Evolutionary conservation across 2,888 invertebrate species (phyloP).

Genomic region (Sturmia bella): DNA sequence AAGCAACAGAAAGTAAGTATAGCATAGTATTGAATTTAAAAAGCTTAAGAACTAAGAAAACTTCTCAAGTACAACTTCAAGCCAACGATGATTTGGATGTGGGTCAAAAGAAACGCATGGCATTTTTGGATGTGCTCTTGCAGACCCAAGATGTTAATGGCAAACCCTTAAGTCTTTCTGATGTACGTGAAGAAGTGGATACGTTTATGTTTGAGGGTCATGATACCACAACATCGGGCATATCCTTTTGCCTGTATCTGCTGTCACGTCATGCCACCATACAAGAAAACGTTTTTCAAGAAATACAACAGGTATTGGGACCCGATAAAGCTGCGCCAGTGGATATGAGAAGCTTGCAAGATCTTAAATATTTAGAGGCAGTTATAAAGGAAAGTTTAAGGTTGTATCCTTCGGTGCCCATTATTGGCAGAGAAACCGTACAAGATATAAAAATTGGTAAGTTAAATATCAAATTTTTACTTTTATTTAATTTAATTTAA

Average conservation of each 20-base stretch:
- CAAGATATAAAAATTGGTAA: conserved; percentile 84
- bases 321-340: conserved; percentile 71
- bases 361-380: conserved; percentile 83
- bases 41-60: background rate
- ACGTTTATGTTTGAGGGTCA: conserved; percentile 85
- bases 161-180: conserved; percentile 83
- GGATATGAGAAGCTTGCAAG: conserved; percentile 73
- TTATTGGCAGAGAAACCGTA: conserved; percentile 83
- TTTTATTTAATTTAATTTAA: too few relatives aligned
- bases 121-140: conserved; percentile 86
- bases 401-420: conserved; percentile 85
- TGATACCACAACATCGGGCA: conserved; percentile 78
- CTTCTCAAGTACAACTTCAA: conserved; percentile 78
- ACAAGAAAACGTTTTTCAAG: conserved; percentile 75
- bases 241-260: conserved; percentile 76
- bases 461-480: too few relatives aligned
- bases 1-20: background rate
- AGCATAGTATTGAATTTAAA: background rate
- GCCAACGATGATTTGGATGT: conserved; percentile 72
- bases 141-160: conserved; percentile 83
- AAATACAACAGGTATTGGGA: conserved; percentile 75
- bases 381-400: conserved; percentile 86
- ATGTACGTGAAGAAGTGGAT: conserved; percentile 86
- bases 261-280: conserved; percentile 76
- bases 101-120: conserved; percentile 85